Evolutionary conservation across 2,113 vertebrate species (phyloP).

Genomic region (Struthio camelus): DNA sequence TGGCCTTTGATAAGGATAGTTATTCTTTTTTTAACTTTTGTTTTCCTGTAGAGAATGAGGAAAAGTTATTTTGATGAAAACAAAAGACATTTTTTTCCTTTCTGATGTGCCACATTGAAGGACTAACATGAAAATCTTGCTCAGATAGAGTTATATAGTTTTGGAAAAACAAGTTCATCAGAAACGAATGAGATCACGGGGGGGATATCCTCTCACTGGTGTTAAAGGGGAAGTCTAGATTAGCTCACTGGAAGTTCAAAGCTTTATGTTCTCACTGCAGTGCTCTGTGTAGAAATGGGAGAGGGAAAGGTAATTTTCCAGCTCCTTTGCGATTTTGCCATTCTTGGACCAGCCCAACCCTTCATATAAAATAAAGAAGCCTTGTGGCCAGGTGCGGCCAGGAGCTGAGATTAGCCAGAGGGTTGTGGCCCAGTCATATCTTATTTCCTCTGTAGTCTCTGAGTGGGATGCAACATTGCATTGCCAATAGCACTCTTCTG

Average conservation of each 20-base stretch:
- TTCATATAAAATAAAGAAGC: neutral
- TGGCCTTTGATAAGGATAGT: neutral
- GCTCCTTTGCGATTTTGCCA: neutral
- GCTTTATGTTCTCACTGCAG: neutral
- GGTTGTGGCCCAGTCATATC: neutral
- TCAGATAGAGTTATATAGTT: neutral
- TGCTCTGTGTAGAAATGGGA: neutral
- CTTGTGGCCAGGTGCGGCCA: neutral
- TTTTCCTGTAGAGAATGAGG: neutral
- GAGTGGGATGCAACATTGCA: neutral
- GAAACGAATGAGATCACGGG: neutral
- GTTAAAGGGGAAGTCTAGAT: neutral
- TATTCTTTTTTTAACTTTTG: neutral
- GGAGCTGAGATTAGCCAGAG: neutral
- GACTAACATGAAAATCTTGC: neutral
- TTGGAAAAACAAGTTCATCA: neutral
- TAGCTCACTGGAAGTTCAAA: neutral
- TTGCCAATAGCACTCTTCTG: neutral
- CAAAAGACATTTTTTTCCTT: neutral
- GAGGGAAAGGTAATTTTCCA: neutral
- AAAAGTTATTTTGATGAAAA: neutral
- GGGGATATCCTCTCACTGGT: neutral
- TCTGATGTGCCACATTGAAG: neutral
- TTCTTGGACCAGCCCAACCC: neutral
- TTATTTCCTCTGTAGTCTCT: neutral